Evolutionary conservation across 30 jellyfish, hydroid and myxozoan species (phyloP).

Genomic region (Aurelia coerulea): DNA sequence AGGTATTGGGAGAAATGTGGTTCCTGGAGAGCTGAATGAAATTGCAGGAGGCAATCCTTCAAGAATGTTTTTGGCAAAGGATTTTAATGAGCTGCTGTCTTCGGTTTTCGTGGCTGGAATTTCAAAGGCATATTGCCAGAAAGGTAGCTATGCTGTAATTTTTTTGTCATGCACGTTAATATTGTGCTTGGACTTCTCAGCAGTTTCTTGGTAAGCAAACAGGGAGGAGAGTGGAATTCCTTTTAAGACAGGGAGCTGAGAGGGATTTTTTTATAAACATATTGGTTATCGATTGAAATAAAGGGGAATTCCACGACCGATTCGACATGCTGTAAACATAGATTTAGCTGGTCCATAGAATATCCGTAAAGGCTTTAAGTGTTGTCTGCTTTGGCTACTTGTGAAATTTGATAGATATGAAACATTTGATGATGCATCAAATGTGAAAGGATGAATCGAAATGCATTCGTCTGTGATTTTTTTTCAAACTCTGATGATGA

Average conservation of each 20-base stretch:
- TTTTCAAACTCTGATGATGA: too few relatives aligned
- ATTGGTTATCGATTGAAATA: slow-evolving; percentile 33
- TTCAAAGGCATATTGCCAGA: slow-evolving; percentile 27
- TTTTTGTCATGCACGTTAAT: too few relatives aligned
- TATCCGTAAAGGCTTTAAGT: neutral
- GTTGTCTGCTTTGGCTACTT: too few relatives aligned
- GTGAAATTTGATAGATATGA: too few relatives aligned
- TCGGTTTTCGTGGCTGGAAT: slow-evolving; percentile 48
- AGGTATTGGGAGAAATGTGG: slow-evolving; percentile 64
- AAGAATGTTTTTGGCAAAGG: slow-evolving; percentile 48
- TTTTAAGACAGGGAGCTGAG: too few relatives aligned
- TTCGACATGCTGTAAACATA: too few relatives aligned
- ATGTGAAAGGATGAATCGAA: too few relatives aligned
- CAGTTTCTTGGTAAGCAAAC: too few relatives aligned
- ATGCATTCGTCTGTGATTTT: too few relatives aligned
- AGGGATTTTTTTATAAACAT: neutral
- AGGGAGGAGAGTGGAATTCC: too few relatives aligned
- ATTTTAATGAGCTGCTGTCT: slow-evolving; percentile 59
- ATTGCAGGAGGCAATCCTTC: slow-evolving; percentile 62
- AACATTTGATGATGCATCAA: too few relatives aligned
- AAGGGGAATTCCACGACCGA: neutral
- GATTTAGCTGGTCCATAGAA: neutral
- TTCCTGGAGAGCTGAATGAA: slow-evolving; percentile 34
- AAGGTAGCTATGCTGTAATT: slow-evolving; percentile 11
- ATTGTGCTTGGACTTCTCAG: too few relatives aligned